phyloP scores from a whole-genome alignment of 1,140 invertebrate genomes.

The Caenorhabditis remanei region DNA sequence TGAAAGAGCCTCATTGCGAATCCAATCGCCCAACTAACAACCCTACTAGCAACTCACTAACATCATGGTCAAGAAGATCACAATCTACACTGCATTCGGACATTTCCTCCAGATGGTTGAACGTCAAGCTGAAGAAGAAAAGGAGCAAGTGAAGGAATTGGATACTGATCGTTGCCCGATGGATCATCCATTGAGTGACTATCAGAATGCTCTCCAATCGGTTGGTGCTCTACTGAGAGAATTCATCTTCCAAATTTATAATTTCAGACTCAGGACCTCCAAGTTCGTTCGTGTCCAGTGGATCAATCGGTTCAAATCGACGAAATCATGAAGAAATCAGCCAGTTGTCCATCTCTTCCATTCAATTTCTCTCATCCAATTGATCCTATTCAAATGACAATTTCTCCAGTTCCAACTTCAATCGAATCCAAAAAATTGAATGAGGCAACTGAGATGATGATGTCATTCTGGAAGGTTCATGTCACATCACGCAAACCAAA shows the following conservation, averaged over 20 bases:
- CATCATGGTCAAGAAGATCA: conserved; percentile 40
- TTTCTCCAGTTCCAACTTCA: conserved; percentile 20
- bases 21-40: conserved; percentile 1
- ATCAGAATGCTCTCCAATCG: not conserved
- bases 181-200: conserved; percentile 12
- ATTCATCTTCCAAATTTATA: too few relatives aligned
- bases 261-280: not conserved
- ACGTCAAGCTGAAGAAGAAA: conserved; percentile 8
- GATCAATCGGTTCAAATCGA: not conserved
- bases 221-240: not conserved
- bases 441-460: conserved; percentile 18
- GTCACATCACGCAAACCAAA: not conserved
- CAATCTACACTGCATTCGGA: conserved; percentile 31
- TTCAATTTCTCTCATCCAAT: not conserved
- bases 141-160: not conserved
- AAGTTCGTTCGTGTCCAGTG: not conserved
- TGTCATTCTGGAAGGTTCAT: conserved; percentile 17
- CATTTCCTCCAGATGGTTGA: conserved; percentile 24
- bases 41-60: conserved; percentile 33
- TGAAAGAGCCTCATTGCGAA: not conserved
- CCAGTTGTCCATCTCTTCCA: conserved; percentile 6
- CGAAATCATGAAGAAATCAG: not conserved
- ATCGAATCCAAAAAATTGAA: not conserved
- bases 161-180: not conserved
- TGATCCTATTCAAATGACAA: not conserved